phyloP scores from a whole-genome alignment of 1,140 invertebrate species.

The Diorhabda elongata region DNA sequence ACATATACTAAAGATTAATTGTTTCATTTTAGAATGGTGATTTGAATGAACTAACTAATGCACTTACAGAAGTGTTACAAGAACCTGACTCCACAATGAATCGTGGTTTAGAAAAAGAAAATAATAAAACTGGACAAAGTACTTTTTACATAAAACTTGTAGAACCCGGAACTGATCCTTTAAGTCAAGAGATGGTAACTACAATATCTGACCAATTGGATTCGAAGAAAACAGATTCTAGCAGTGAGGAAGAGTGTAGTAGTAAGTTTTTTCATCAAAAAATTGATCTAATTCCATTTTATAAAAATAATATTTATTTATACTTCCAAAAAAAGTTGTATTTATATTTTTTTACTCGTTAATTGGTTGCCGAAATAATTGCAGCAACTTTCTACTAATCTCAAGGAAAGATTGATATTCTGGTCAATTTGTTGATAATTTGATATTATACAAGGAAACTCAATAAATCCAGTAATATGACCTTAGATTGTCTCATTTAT shows the following conservation, averaged over 20 bases:
- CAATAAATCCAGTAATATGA: no score
- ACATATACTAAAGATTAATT: no score
- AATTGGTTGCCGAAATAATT: no score
- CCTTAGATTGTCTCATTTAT: no score
- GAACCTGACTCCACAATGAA: slow-evolving; percentile 47
- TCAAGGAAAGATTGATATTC: no score
- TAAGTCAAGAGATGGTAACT: slow-evolving; percentile 40
- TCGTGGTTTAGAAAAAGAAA: slow-evolving; percentile 31
- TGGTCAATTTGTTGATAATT: no score
- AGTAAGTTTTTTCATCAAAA: slow-evolving; percentile 21
- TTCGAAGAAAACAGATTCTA: slow-evolving; percentile 65
- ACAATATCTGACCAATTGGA: slow-evolving; percentile 67
- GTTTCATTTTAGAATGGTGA: slow-evolving; percentile 57
- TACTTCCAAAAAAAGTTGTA: no score
- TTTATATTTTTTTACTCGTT: no score
- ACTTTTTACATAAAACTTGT: slow-evolving; percentile 50
- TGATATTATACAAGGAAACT: no score
- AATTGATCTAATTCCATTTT: no score
- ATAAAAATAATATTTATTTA: no score
- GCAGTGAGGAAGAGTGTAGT: slow-evolving; percentile 53
- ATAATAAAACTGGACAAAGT: slow-evolving; percentile 46
- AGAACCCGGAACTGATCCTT: slow-evolving; percentile 43
- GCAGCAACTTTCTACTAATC: no score
- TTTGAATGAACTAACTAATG: slow-evolving; percentile 67
- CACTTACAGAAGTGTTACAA: slow-evolving; percentile 66